Base-by-base conservation (phyloP, 2,888 invertebrate species). In the Syrista parreyssii region DNA sequence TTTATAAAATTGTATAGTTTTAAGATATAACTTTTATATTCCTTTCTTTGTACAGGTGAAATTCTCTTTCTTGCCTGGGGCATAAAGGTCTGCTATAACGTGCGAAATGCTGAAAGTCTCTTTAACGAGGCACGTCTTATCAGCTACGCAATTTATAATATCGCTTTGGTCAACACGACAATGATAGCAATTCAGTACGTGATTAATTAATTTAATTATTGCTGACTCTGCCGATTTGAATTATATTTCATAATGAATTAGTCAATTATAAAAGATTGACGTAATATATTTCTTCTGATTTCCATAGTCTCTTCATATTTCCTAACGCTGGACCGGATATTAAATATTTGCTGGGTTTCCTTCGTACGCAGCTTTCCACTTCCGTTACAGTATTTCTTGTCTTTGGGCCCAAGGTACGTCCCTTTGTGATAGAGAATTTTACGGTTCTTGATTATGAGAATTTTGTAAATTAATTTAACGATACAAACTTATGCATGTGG, bases 111-210 rank as follows among this genome's bases (percentile, higher is more conserved):
- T 0, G 98, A 98, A 90, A 97, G 97, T 73, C 93, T 97, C 68
- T 98, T 97, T 93, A 98, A 98, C 92, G 98, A 98, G 92, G 98
- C 98, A 30, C 94, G 97, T 85, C 94, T 97, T 86, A 98, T 98
- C 91, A 98, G 97, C 80, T 97, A 97, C 92, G 97, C 98, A 76
- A 97, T 98, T 84, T 98, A 98, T 93, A 98, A 98, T 91, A 98
- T 98, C 87, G 97, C 98, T 84, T 94, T 97, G 78, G 97, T 98
- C 86, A 98, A 98, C 92, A 97, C 96, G 76, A 94, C 97, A 83
- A 97, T 98, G 97, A 96, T 97, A 83, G 96, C 97, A 33, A 96
- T 98, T 88, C 98, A 98, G 98, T 98, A 93, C 95, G 97, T 96
- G 87, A 78, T 75, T 80, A 15, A 40, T 55, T 68, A 68, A 35